phyloP scores from a whole-genome alignment of 2,888 invertebrate genomes.

The Eupeodes luniger region DNA sequence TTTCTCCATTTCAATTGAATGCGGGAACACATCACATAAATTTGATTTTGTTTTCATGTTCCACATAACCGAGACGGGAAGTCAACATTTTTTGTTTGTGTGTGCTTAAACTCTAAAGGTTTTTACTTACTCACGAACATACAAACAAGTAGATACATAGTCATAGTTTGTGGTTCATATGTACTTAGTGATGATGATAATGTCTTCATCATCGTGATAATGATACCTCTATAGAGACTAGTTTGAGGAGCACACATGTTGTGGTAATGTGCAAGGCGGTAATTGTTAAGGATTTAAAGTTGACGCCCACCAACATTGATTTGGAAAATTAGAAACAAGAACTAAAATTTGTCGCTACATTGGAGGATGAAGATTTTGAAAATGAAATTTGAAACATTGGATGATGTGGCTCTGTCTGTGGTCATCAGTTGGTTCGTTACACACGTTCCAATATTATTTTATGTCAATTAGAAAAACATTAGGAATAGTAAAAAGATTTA shows the following conservation, averaged over 20 bases:
- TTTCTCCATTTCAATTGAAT: slow-evolving; percentile 61
- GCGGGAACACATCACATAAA: slow-evolving; percentile 36
- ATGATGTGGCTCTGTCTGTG: slow-evolving; percentile 31
- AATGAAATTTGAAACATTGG: slow-evolving; percentile 39
- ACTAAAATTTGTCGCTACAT: neutral
- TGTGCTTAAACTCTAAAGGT: slow-evolving; percentile 52
- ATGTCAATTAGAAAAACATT: slow-evolving; percentile 36
- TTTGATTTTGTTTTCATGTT: slow-evolving; percentile 27
- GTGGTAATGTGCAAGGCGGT: slow-evolving; percentile 27
- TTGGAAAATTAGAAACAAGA: slow-evolving; percentile 27
- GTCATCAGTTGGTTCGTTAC: slow-evolving; percentile 34
- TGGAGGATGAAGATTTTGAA: neutral
- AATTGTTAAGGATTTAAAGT: slow-evolving; percentile 53
- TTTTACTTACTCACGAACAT: slow-evolving; percentile 51
- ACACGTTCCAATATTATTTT: neutral
- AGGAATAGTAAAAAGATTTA: slow-evolving; percentile 33
- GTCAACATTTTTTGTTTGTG: slow-evolving; percentile 34
- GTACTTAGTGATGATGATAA: slow-evolving; percentile 30
- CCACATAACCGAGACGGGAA: slow-evolving; percentile 57
- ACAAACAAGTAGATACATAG: slow-evolving; percentile 4
- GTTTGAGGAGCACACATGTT: slow-evolving; percentile 19
- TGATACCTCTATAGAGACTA: neutral
- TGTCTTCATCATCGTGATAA: slow-evolving; percentile 49
- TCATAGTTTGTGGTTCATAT: slow-evolving; percentile 28
- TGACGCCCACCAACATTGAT: slow-evolving; percentile 55